phyloP scores from a whole-genome alignment of 2,888 invertebrate species.

The Drosophila fulvimacula region DNA sequence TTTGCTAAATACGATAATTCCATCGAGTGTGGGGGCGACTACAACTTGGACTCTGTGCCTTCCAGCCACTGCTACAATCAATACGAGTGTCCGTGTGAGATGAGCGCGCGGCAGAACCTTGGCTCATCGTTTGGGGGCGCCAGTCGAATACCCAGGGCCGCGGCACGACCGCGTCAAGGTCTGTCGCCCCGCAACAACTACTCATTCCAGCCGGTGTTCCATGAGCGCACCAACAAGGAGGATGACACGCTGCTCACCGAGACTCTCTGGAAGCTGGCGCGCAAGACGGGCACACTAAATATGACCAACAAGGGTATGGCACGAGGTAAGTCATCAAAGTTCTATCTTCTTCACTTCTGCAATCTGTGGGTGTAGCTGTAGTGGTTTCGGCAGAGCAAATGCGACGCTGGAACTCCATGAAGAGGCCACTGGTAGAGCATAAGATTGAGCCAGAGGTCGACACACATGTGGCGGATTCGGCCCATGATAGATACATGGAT shows the following conservation, averaged over 20 bases:
- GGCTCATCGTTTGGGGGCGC: not conserved
- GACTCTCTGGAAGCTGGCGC: slow-evolving; percentile 91
- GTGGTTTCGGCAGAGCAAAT: slow-evolving; percentile 54
- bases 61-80: slow-evolving; percentile 29
- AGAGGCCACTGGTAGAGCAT: not conserved
- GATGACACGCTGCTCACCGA: slow-evolving; percentile 89
- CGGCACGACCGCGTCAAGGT: slow-evolving; percentile 44
- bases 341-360: not conserved
- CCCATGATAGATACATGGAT: slow-evolving; percentile 43
- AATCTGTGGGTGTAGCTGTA: slow-evolving; percentile 15
- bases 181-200: slow-evolving; percentile 63
- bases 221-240: slow-evolving; percentile 86
- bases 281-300: slow-evolving; percentile 92
- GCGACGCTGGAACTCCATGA: slow-evolving; percentile 48
- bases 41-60: slow-evolving; percentile 8
- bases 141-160: slow-evolving; percentile 59
- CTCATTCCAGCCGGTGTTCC: slow-evolving; percentile 87
- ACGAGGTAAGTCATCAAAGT: slow-evolving; percentile 87
- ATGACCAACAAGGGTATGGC: slow-evolving; percentile 90
- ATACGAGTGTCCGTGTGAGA: slow-evolving; percentile 35
- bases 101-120: slow-evolving; percentile 28
- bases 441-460: not conserved
- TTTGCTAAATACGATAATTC: slow-evolving; percentile 5
- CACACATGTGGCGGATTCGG: not conserved
- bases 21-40: slow-evolving; percentile 23